Evolutionary conservation across 2,113 vertebrate species (phyloP), one percentile per base, ranked within the genome.

Genomic region (Spea multiplicata): DNA sequence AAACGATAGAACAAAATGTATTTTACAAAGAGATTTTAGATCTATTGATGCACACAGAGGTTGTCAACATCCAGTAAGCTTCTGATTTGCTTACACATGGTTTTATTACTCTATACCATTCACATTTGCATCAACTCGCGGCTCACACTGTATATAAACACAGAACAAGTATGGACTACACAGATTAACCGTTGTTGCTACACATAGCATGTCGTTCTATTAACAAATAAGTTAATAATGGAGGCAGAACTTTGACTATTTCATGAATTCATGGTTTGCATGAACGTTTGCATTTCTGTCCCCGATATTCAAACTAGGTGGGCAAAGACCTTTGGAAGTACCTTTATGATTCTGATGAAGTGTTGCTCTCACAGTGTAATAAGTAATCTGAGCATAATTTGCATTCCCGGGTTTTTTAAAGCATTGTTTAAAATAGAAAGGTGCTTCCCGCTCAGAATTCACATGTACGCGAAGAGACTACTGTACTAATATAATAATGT

Each of bases 211-310:
- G 66, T 67, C 6, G 44, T 16, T 69, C 47, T 44, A 49, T 44
- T 16, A 64, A 9, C 72, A 74, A 49, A 64, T 44, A 53, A 44
- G 7, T 30, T 6, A 16, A 16, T 55, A 44, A 71, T 17, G 50
- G n/a, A 30, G 69, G 8, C 12, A 71, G 46, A 48, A 74, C 46
- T 16, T 16, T 48, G 9, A 9, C 44, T 70, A 61, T 71, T 59
- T 72, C 14, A 55, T 66, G 64, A 72, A 49, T 17, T 3, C 66
- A 57, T 30, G 49, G 6, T 79, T 79, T 73, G 70, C 62, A 79
- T 78, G 16, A 14, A 46, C 16, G 57, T 72, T 78, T 78, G 76
- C 69, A 78, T 72, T 55, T 53, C 44, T 65, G 44, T 44, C 48
- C 59, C 64, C 30, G 2, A 52, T 71, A 79, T 79, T 66, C 59